Evolutionary conservation across 64 coral and sea anemone species (phyloP), one percentile per base, ranked within the genome.

Genomic region (Montipora capricornis): DNA sequence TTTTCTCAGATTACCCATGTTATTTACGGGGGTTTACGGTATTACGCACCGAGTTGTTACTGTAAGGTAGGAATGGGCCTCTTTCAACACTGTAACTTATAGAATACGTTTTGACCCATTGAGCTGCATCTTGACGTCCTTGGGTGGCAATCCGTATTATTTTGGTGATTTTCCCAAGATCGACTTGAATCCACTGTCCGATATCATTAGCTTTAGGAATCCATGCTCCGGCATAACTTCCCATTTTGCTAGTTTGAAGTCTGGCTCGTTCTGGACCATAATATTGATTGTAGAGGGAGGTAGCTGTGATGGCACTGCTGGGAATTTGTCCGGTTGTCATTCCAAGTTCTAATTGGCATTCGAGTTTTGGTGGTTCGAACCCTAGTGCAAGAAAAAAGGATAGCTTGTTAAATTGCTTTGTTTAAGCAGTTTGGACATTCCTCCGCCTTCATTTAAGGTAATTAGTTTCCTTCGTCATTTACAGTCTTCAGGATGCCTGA

Each of bases 41-140:
- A 11, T 15, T 15, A 64, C 60, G 13, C 13, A 89, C 87, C 37
- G 29, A 22, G 73, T 77, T 52, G 3, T 60, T 22, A 44, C 26
- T 44, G 58, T 96, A 73, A 60, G 84, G 15, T 55, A 68, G 9
- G 51, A 97, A 67, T 68, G 83, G 68, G 51, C 37, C 87, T 87
- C 88, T 88, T 69, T 76, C 73, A 20, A 90, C 79, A 17, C 92
- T 91, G 83, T 97, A 97, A 14, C 47, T 76, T 24, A 97, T 44
- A 53, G 69, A 91, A 57, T 89, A 97, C 20, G 76, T 92, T 76
- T 91, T 99, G 6, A 96, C 89, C 98, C 98, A 96, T 15, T 96
- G 98, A n/a, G 73, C 89, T 2, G 85, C 89, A 70, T 92, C 95
- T 69, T 93, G 77, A 29, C 98, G 78, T 19, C 98, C 95, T 49